Conservation (phyloP, 2,888 invertebrate species). For the Tuta absoluta region DNA sequence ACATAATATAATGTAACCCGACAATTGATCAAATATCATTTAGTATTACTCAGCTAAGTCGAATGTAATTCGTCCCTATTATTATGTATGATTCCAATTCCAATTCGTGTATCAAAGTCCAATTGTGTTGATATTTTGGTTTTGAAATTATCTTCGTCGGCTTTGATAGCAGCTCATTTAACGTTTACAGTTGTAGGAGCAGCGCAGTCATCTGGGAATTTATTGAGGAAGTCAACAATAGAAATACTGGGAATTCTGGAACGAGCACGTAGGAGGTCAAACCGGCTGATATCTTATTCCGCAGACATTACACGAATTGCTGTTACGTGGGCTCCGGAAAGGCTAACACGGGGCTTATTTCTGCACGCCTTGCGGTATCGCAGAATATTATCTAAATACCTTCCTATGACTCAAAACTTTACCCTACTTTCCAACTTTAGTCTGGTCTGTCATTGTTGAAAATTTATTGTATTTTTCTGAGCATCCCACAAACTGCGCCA, state of each 20-base stretch:
- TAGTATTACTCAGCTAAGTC: constrained; percentile 32
- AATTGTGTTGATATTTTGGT: background rate
- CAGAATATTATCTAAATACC: constrained; percentile 21
- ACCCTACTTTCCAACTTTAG: constrained; percentile 19
- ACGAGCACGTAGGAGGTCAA: constrained; percentile 47
- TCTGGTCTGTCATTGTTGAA: constrained; percentile 22
- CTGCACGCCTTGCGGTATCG: constrained; percentile 39
- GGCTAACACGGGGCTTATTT: constrained; percentile 42
- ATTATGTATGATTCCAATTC: background rate
- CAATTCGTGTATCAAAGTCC: background rate
- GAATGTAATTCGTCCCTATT: background rate
- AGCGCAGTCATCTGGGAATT: constrained; percentile 34
- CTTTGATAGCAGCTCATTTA: background rate
- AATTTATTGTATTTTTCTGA: constrained; percentile 23
- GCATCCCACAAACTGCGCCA: constrained; percentile 10
- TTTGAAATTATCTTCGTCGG: background rate
- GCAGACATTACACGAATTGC: constrained; percentile 44
- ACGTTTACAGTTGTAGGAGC: background rate
- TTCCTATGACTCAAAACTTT: constrained; percentile 29
- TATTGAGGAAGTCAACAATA: constrained; percentile 45
- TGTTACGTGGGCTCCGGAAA: constrained; percentile 48
- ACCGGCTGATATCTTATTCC: constrained; percentile 43
- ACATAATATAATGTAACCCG: constrained; percentile 42
- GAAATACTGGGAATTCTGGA: constrained; percentile 46
- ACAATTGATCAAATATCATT: constrained; percentile 35